Evolutionary conservation across 2,888 invertebrate genomes (phyloP), one percentile per base, ranked within the genome.

Genomic region (Drosophila subsilvestris): DNA sequence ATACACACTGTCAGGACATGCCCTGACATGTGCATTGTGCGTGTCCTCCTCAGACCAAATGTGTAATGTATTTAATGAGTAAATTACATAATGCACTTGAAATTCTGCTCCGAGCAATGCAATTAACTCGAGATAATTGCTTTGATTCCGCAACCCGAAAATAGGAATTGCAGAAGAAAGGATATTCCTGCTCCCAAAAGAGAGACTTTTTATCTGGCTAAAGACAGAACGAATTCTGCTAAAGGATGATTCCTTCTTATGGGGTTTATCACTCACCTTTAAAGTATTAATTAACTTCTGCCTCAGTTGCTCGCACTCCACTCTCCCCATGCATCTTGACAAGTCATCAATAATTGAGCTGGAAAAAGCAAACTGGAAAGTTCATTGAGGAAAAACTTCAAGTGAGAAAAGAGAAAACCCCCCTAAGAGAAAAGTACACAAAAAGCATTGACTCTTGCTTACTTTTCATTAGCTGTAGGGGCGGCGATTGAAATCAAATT

Each of bases 361-460:
- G 76, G 65, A 54, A 61, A 43, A 68, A 55, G 61, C 51, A 48
- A 27, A 69, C 74, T 63, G 56, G 63, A 72, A 78, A 86, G 69
- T 72, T 78, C 69, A 71, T 63, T 71, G 50, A n/a, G n/a, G 37
- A 61, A 74, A 69, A 77, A 79, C 63, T 81, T 79, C 59, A 61
- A 51, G 65, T 63, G 59, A 43, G 60, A n/a, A n/a, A n/a, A n/a
- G n/a, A n/a, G 45, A 66, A 62, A 18, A 29, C 51, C 22, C 63
- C 60, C 53, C 67, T 5, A 12, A 27, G 43, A 17, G 45, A 44
- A 53, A 49, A 56, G 32, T 48, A 45, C 48, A 57, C 50, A 62
- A 73, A 86, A 76, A 81, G 74, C 82, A 73, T 78, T 87, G 87
- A 88, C 89, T 88, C 86, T 76, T 87, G 65, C 79, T 84, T 66